phyloP scores from a whole-genome alignment of 2,113 vertebrate species.

The Cyanistes caeruleus region DNA sequence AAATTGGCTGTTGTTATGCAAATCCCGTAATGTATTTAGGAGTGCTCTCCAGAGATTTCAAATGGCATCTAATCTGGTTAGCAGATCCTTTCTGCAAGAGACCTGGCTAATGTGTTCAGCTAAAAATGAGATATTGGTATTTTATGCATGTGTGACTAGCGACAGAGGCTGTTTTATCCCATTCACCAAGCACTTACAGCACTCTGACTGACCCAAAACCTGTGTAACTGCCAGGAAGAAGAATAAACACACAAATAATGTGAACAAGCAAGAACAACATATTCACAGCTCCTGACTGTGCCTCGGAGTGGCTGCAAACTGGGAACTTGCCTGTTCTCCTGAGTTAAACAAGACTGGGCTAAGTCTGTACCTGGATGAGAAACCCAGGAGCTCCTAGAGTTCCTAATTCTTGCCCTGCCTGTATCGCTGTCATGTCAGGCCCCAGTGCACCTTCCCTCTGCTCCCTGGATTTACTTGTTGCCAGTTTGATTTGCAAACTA shows the following conservation, averaged over 20 bases:
- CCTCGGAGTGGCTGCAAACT: neutral
- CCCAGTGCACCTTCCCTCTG: neutral
- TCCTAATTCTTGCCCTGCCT: neutral
- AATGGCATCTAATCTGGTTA: conserved; percentile 53
- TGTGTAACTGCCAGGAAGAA: neutral
- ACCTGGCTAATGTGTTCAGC: neutral
- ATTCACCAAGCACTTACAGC: neutral
- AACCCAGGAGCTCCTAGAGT: neutral
- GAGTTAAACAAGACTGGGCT: neutral
- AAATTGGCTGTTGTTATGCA: conserved; percentile 61
- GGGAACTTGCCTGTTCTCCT: neutral
- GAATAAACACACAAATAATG: neutral
- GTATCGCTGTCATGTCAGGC: accelerated
- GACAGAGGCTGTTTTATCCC: neutral
- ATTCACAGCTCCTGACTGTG: neutral
- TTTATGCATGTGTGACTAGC: neutral
- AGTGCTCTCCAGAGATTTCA: conserved; percentile 54
- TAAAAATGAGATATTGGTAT: neutral
- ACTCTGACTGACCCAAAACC: neutral
- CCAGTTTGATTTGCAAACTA: neutral
- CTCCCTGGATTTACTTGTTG: neutral
- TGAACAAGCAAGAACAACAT: accelerated
- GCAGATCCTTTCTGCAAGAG: neutral
- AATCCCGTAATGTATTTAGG: conserved; percentile 22
- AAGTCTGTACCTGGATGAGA: neutral